Percentiles rank a stretch among this genome's conserved stretches.
These are phyloP conservation scores for Chloropsis hardwickii DNA, from an alignment of 2,113 vertebrate species.

Conservation along the genomic window DNA sequence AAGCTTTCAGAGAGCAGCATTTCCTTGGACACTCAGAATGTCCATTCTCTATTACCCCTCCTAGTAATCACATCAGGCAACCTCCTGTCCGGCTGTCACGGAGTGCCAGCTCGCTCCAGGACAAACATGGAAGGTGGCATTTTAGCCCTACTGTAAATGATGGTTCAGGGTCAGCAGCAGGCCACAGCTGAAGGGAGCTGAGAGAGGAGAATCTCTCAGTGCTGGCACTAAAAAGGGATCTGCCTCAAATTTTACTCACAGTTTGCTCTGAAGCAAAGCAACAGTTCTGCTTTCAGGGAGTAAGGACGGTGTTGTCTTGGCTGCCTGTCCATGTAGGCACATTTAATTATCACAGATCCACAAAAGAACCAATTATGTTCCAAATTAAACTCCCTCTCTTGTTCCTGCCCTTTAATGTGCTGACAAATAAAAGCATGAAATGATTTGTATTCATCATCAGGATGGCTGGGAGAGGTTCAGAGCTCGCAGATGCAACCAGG, in stretches of 20 bases:
- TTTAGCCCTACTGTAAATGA: not conserved
- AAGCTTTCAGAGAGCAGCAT: not conserved
- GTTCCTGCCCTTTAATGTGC: not conserved
- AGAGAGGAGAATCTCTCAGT: not conserved
- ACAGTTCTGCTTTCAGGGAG: not conserved
- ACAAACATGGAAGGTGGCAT: not conserved
- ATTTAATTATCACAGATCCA: not conserved
- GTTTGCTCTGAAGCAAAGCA: not conserved
- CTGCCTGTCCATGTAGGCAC: not conserved
- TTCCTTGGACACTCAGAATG: not conserved
- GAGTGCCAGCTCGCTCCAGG: not conserved
- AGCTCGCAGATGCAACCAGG: not conserved
- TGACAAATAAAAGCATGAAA: not conserved
- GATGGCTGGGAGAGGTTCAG: not conserved
- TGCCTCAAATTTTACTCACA: not conserved
- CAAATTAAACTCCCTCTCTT: not conserved
- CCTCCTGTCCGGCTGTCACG: not conserved
- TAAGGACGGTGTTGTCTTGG: not conserved
- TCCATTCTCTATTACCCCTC: not conserved
- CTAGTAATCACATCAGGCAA: not conserved
- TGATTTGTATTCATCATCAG: not conserved
- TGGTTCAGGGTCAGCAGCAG: not conserved
- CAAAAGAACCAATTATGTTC: not conserved
- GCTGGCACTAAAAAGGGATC: not conserved
- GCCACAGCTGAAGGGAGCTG: not conserved